These are phyloP conservation scores for Cephus pulcher DNA, from an alignment of 2,888 invertebrate species.

Conservation along the genomic window DNA sequence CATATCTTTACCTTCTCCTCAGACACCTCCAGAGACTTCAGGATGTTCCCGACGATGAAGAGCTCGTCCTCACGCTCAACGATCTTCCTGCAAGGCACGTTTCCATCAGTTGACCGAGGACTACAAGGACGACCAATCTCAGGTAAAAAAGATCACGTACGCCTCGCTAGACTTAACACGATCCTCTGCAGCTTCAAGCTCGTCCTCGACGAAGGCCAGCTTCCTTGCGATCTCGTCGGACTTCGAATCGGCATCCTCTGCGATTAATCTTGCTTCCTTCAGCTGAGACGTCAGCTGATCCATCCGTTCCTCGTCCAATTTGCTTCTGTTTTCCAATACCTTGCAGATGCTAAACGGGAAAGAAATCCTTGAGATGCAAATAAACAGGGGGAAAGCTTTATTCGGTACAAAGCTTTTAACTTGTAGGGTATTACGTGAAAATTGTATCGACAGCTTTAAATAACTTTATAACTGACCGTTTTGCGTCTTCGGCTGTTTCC, in stretches of 20 bases:
- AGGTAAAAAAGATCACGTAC: conserved; percentile 53
- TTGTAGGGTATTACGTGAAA: not conserved
- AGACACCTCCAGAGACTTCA: conserved; percentile 77
- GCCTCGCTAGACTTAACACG: conserved; percentile 74
- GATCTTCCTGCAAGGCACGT: conserved; percentile 68
- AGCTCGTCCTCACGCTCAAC: conserved; percentile 78
- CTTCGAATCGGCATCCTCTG: conserved; percentile 77
- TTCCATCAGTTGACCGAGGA: not conserved
- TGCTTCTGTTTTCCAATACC: conserved; percentile 74
- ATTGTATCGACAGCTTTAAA: not conserved
- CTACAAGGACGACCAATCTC: not conserved
- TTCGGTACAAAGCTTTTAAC: not conserved
- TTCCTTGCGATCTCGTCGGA: conserved; percentile 79
- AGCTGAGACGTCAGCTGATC: conserved; percentile 74
- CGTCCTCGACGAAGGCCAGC: conserved; percentile 76
- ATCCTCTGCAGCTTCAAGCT: conserved; percentile 76
- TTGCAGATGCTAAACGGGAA: conserved; percentile 70
- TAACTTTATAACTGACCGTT: conserved; percentile 42
- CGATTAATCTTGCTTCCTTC: conserved; percentile 75
- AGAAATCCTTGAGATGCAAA: not conserved
- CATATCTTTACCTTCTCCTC: conserved; percentile 70
- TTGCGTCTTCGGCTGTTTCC: conserved; percentile 58
- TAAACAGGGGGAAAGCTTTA: not conserved
- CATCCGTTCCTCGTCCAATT: conserved; percentile 75
- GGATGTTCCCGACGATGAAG: conserved; percentile 78